Conservation (phyloP, 2,888 invertebrate genomes). For the Argyresthia albistria region DNA sequence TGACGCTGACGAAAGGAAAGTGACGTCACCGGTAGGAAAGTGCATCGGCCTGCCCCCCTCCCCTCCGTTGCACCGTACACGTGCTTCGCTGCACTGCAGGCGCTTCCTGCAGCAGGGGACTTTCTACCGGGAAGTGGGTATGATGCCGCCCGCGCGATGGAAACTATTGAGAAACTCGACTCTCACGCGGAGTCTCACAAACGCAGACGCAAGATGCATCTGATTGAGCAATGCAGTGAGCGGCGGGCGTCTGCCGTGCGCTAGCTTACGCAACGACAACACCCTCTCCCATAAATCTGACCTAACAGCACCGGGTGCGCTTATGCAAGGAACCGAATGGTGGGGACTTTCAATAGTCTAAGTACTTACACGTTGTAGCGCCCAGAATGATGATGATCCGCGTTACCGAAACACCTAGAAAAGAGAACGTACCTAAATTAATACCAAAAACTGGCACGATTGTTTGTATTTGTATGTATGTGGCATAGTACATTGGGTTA, state of each 20-base stretch:
- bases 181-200: slow-evolving; percentile 35
- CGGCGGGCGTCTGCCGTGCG: slow-evolving; percentile 32
- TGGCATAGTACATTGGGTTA: no score
- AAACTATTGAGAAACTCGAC: slow-evolving; percentile 52
- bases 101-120: slow-evolving; percentile 63
- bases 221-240: slow-evolving; percentile 4
- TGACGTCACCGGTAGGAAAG: slow-evolving; percentile 68
- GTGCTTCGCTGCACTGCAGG: slow-evolving; percentile 28
- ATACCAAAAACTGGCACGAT: no score
- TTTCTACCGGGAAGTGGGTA: slow-evolving; percentile 66
- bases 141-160: slow-evolving; percentile 32
- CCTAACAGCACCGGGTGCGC: background rate
- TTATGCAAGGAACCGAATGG: background rate
- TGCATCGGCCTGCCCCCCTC: slow-evolving; percentile 61
- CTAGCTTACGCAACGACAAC: slow-evolving; percentile 39
- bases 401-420: slow-evolving; percentile 30
- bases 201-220: slow-evolving; percentile 42
- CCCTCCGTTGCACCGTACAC: slow-evolving; percentile 25
- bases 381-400: no score
- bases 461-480: no score
- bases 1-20: slow-evolving; percentile 64
- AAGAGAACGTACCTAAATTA: slow-evolving; percentile 8
- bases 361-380: background rate
- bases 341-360: background rate
- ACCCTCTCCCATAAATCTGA: slow-evolving; percentile 3